Evolutionary conservation across 37 sponge, comb jelly and placozoan species (phyloP), one percentile per base, ranked within the genome.

Genomic region (Lycopodina hypogea): DNA sequence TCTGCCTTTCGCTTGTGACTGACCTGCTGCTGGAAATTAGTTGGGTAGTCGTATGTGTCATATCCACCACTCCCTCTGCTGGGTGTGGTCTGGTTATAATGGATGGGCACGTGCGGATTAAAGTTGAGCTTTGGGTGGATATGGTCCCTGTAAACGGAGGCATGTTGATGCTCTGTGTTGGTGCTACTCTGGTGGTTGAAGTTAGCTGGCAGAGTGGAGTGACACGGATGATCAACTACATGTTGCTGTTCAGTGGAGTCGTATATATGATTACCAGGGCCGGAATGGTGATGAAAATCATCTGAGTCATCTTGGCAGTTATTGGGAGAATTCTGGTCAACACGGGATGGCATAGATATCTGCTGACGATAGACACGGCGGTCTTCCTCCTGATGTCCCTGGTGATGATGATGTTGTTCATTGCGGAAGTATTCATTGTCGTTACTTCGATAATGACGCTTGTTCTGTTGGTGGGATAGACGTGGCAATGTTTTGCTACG

Each of bases 41-140:
- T 19, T 1, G 71, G 71, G 26, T 48, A 70, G 71, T 70, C 71
- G 35, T 70, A 70, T 23, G 29, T 70, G 45, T 40, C 45, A n/a
- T 41, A 42, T n/a, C 24, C 24, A 12, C 12, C n/a, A 3, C 71
- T 30, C 18, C 12, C 60, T 4, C 28, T 3, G 14, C n/a, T 70
- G 24, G 42, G 22, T n/a, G n/a, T n/a, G n/a, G n/a, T n/a, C 4
- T 11, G n/a, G 1, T 42, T 12, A 8, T 1, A 3, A n/a, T 70
- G 71, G 6, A 11, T 23, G 15, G 26, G 48, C 21, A 40, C 45
- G 23, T 6, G 71, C 23, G 71, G 71, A 42, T 22, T 48, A 37
- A 67, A 33, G 29, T 36, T 67, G 34, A 17, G 68, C 3, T 45
- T 45, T 11, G 61, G 61, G 3, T 23, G 14, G 24, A 17, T 7